A percentile compares a stretch with the other conserved stretches of the same genome.
Evolutionary conservation across 2,113 vertebrate genomes (phyloP).

Genomic region (Rhinichthys klamathensis): DNA sequence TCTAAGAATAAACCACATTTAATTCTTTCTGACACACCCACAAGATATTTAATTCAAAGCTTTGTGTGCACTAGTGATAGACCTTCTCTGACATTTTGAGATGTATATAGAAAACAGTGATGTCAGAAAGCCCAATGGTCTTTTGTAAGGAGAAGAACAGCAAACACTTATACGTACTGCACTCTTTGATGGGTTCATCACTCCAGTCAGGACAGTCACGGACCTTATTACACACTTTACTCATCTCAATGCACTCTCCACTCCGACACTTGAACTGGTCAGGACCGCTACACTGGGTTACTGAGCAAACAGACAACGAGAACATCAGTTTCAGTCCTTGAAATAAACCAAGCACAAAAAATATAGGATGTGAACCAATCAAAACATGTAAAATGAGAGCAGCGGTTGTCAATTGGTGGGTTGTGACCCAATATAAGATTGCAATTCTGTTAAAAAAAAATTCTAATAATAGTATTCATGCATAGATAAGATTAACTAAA

Average conservation of each 20-base stretch:
- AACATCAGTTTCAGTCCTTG: not conserved
- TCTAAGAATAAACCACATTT: not conserved
- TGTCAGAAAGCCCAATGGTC: not conserved
- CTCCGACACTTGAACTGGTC: slow-evolving; percentile 95
- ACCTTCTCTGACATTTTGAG: not conserved
- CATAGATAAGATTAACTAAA: too few species aligned
- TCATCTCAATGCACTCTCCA: slow-evolving; percentile 93
- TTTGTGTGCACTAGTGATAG: not conserved
- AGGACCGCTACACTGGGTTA: slow-evolving; percentile 88
- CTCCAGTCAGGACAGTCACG: slow-evolving; percentile 96
- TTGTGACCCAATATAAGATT: too few species aligned
- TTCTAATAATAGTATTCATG: too few species aligned
- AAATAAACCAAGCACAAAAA: not conserved
- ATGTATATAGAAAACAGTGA: not conserved
- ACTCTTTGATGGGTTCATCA: slow-evolving; percentile 95
- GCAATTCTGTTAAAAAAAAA: too few species aligned
- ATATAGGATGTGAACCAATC: not conserved
- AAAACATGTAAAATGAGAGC: not conserved
- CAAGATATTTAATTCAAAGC: not conserved
- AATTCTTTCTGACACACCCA: not conserved
- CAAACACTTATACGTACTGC: slow-evolving; percentile 82
- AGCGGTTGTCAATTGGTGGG: too few species aligned
- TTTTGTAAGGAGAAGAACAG: not conserved
- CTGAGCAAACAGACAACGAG: slow-evolving; percentile 66
- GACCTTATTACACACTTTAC: slow-evolving; percentile 91